A percentile compares a stretch with the other conserved stretches of the same genome.
phyloP scores from a whole-genome alignment of 92 coral and sea anemone species.

The Heteractis magnifica region DNA sequence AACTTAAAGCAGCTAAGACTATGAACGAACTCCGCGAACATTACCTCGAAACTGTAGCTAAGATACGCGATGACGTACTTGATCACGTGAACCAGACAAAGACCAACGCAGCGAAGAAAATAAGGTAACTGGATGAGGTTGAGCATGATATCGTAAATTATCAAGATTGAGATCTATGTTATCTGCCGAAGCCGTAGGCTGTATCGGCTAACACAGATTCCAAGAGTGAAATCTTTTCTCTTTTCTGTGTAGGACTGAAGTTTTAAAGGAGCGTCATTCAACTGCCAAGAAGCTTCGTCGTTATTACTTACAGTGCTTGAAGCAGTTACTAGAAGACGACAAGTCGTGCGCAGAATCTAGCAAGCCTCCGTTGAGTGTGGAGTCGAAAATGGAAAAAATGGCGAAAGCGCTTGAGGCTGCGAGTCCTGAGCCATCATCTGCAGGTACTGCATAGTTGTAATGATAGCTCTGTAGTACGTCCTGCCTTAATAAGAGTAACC shows the following conservation, averaged over 20 bases:
- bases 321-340: slow-evolving; percentile 90
- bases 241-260: slow-evolving; percentile 63
- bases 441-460: slow-evolving; percentile 25
- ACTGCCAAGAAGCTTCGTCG: slow-evolving; percentile 91
- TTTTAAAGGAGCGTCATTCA: slow-evolving; percentile 88
- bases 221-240: background rate
- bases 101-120: slow-evolving; percentile 85
- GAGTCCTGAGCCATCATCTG: slow-evolving; percentile 44
- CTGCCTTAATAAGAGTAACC: no score
- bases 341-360: slow-evolving; percentile 52
- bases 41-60: slow-evolving; percentile 94
- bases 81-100: slow-evolving; percentile 88
- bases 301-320: slow-evolving; percentile 88
- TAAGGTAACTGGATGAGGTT: slow-evolving; percentile 50
- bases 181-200: no score
- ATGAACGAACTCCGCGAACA: slow-evolving; percentile 84
- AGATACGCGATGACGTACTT: slow-evolving; percentile 91
- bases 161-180: no score
- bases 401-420: slow-evolving; percentile 55
- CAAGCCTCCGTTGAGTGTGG: slow-evolving; percentile 49
- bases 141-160: no score
- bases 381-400: slow-evolving; percentile 77
- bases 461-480: no score
- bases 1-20: slow-evolving; percentile 63
- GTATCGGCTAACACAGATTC: background rate